Percentiles rank a stretch among this genome's conserved stretches.
phyloP scores from a whole-genome alignment of 2,113 vertebrate species.

The Todiramphus saurophagus region DNA sequence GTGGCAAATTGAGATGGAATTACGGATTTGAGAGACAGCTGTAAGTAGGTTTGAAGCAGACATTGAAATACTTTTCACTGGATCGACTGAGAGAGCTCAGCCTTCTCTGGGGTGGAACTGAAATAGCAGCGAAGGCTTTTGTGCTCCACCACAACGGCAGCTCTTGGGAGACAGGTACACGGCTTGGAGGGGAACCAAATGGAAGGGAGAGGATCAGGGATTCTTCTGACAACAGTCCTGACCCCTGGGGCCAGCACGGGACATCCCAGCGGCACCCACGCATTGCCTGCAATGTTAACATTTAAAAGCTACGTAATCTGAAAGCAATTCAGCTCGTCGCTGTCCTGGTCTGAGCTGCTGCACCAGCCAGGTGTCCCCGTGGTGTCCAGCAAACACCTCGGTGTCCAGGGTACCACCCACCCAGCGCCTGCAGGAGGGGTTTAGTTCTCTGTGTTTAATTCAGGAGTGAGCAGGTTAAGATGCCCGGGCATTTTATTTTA shows the following conservation, averaged over 20 bases:
- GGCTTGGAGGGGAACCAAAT: fast-evolving
- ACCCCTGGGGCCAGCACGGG: fast-evolving
- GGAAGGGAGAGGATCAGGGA: background rate
- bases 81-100: background rate
- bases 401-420: background rate
- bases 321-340: background rate
- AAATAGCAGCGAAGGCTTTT: background rate
- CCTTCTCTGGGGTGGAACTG: background rate
- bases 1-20: background rate
- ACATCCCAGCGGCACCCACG: fast-evolving
- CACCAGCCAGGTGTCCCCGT: background rate
- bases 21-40: background rate
- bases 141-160: fast-evolving
- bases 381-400: background rate
- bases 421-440: fast-evolving
- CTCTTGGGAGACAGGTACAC: fast-evolving
- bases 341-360: background rate
- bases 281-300: no score
- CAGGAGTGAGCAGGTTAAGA: background rate
- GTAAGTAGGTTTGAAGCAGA: background rate
- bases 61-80: background rate
- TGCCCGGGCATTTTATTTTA: background rate
- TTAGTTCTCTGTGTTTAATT: background rate
- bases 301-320: background rate
- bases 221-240: background rate